Evolutionary conservation across 2,113 vertebrate species (phyloP), one percentile per base, ranked within the genome.

Genomic region (Cryptoleucopteryx plumbea): DNA sequence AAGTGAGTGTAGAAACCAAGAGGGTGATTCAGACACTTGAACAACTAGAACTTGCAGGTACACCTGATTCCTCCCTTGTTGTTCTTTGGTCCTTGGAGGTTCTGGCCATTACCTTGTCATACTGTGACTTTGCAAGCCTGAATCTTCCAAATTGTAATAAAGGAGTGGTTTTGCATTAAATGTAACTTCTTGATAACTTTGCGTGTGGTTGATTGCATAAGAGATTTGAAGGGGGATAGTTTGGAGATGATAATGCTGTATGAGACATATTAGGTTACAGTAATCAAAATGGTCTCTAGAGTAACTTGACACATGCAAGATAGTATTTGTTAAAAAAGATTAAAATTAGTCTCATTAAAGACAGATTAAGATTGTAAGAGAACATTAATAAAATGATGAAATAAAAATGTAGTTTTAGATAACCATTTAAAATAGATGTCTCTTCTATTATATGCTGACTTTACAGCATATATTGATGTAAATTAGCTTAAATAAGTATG

Each of bases 301-400:
- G 90, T 48, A 86, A 90, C 67, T 63, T 90, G 88, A 66, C 4
- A 5, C 48, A 27, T 42, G 50, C 68, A 47, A 52, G 68, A 16
- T 48, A 32, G 23, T 34, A 36, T 52, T 52, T 75, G 65, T 67
- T 94, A 34, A 67, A 83, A 83, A 68, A 84, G 61, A 16, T 34
- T 32, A 56, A 82, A 89, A 89, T 90, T 68, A 87, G 65, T 47
- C 66, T 90, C 65, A 75, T 91, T 96, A 73, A 94, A 90, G 50
- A 42, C 77, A 89, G 38, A 63, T 93, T 62, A 95, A 94, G 84
- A 55, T 38, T 75, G 73, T 75, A 83, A 47, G 11, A 79, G 56
- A 87, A 42, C 19, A 47, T 67, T 59, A 75, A 82, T 87, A 84
- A 74, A 82, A 75, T 6, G 0, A 38, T 66, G 45, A 75, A 55